These are phyloP conservation scores for Microdon myrmicae DNA, from an alignment of 2,888 invertebrate genomes.

Conservation along the genomic window DNA sequence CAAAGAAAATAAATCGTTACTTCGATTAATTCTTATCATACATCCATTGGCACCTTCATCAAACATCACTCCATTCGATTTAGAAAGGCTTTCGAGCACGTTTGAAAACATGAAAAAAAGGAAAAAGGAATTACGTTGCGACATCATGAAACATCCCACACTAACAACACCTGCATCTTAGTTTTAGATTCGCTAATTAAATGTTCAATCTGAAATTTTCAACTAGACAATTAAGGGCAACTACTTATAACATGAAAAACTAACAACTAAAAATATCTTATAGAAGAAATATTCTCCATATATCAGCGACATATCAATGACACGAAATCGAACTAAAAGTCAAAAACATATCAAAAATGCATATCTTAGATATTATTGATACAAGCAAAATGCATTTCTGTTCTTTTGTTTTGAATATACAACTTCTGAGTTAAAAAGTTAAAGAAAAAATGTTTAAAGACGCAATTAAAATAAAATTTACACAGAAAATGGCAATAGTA, in stretches of 20 bases:
- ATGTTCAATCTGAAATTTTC: background rate
- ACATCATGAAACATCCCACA: background rate
- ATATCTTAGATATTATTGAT: no score
- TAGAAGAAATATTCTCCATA: conserved; percentile 13
- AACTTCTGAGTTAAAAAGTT: no score
- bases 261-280: conserved; percentile 20
- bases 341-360: conserved; percentile 33
- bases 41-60: no score
- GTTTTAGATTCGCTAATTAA: no score
- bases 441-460: no score
- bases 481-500: no score
- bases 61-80: conserved; percentile 1
- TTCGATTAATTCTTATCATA: conserved; percentile 17
- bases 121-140: conserved; percentile 22
- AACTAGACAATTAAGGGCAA: conserved; percentile 44
- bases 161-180: background rate
- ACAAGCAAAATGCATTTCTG: no score
- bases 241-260: conserved; percentile 39
- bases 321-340: no score
- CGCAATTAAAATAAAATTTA: no score
- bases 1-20: conserved; percentile 15
- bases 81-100: conserved; percentile 3
- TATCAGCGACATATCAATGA: conserved; percentile 41
- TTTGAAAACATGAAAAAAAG: conserved; percentile 42
- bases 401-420: no score